Evolutionary conservation across 2,113 vertebrate genomes (phyloP).

Genomic region (Brachypteracias leptosomus): DNA sequence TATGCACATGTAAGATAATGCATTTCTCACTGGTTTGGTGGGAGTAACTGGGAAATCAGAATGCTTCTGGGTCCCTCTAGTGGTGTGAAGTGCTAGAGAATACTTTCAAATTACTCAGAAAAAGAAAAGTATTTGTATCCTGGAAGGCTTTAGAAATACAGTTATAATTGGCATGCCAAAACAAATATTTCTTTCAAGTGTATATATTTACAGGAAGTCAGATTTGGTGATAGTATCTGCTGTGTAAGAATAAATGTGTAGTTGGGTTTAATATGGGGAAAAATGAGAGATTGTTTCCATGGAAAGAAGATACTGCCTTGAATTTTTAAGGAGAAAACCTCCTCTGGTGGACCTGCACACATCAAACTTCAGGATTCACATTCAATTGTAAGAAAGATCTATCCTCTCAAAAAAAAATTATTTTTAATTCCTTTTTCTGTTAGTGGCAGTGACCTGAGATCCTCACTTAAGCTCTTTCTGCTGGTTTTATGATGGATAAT

Average conservation of each 20-base stretch:
- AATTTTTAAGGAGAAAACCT: not conserved
- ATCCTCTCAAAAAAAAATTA: too few relatives aligned
- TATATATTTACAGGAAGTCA: not conserved
- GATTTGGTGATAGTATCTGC: not conserved
- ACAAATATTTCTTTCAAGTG: not conserved
- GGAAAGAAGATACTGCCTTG: not conserved
- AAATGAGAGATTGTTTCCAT: not conserved
- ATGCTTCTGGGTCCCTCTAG: conserved; percentile 47
- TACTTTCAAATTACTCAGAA: not conserved
- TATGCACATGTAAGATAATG: fast-evolving
- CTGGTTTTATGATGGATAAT: not conserved
- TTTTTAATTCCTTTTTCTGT: not conserved
- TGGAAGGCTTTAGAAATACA: not conserved
- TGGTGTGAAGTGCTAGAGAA: not conserved
- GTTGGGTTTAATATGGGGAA: not conserved
- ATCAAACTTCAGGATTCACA: not conserved
- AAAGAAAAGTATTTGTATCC: not conserved
- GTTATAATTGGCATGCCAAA: not conserved
- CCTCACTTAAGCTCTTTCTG: not conserved
- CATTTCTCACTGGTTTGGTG: not conserved
- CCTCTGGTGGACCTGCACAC: not conserved
- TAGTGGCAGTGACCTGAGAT: not conserved
- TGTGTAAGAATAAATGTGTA: not conserved
- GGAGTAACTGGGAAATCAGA: not conserved
- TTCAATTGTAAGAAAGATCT: not conserved